Percentiles rank a stretch among this genome's conserved stretches.
Evolutionary conservation across 2,797 vertebrate genomes (phyloP).

Genomic region (Menidia menidia): DNA sequence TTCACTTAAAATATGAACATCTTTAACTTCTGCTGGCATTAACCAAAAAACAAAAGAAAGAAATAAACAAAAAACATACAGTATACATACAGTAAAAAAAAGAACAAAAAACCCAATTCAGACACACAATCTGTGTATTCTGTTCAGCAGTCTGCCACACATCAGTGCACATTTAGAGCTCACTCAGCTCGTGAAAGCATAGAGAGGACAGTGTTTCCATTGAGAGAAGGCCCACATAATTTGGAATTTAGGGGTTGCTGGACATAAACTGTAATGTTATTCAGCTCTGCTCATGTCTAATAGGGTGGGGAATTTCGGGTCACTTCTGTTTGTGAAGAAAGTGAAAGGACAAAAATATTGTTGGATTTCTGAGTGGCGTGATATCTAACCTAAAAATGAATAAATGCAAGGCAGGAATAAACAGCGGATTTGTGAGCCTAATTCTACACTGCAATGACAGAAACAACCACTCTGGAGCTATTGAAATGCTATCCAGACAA

Average conservation of each 20-base stretch:
- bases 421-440: neutral
- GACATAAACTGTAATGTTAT: no score
- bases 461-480: neutral
- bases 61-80: no score
- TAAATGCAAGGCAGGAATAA: neutral
- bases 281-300: no score
- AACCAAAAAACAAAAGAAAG: no score
- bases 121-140: neutral
- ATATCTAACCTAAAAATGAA: neutral
- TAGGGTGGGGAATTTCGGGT: no score
- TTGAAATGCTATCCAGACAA: neutral
- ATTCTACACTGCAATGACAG: neutral
- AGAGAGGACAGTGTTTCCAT: no score
- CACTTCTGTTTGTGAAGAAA: conserved; percentile 4
- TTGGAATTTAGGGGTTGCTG: no score
- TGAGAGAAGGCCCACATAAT: no score
- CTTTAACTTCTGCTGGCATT: neutral
- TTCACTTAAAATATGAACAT: neutral
- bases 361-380: conserved; percentile 12
- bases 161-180: neutral
- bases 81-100: neutral
- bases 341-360: conserved; percentile 19
- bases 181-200: no score
- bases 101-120: neutral
- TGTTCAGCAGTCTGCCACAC: neutral